Base-by-base conservation (phyloP, 2,797 vertebrate genomes). In the Dicrostonyx torquatus region DNA sequence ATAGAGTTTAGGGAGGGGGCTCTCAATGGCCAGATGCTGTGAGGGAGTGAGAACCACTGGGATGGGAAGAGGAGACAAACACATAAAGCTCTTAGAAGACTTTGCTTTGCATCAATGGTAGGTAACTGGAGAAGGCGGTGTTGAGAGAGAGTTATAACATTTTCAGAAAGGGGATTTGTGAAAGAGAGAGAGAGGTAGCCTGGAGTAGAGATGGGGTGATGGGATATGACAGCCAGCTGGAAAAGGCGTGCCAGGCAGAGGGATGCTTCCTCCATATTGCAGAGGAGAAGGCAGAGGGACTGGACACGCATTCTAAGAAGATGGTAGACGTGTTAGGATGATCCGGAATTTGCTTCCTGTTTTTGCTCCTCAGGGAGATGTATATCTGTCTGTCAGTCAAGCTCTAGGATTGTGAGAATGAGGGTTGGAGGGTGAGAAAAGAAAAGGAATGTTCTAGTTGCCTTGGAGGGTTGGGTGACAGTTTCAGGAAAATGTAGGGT, bases 401-500 rank as follows among this genome's bases (percentile, higher is more conserved):
- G 43, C 80, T 24, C 34, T 15, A 55, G 22, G 45, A 58, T 29
- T 62, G 37, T 26, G 62, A 76, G 72, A 87, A 29, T 6, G 13
- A 24, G 13, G 37, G 1, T 40, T 78, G 11, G 43, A 60, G 78
- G 15, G 26, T 83, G 70, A 76, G 84, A 14, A 53, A 53, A 79
- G 77, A 78, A 37, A 87, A 76, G 64, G 62, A 15, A 18, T 53
- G 43, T 58, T 12, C 15, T 0, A 24, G 17, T 48, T 22, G 45
- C 79, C 31, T 84, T 58, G 37, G 87, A 70, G 58, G 91, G 58
- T 34, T 64, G 20, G 40, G 66, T 60, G 58, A 76, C 80, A n/a
- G 66, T 90, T 79, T 87, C 89, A 88, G 77, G 20, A 73, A 94
- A 75, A 85, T 43, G 17, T 22, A 90, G 85, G 68, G 55, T 89